Evolutionary conservation across 2,113 vertebrate genomes (phyloP).

Genomic region (Rana temporaria): DNA sequence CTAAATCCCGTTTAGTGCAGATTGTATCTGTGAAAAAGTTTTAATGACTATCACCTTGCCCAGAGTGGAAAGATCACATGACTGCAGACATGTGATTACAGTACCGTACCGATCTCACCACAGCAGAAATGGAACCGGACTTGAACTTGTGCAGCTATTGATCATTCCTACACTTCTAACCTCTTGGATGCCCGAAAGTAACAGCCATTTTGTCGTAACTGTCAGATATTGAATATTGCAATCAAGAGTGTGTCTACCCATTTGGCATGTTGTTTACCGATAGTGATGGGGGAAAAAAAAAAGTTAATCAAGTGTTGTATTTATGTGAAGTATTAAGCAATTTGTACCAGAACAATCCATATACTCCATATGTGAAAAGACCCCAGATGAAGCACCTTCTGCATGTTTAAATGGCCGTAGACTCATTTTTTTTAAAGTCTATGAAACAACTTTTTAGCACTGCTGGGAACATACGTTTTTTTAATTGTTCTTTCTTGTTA

Average conservation of each 20-base stretch:
- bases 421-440: constrained; percentile 75
- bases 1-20: constrained; percentile 73
- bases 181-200: constrained; percentile 58
- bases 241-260: constrained; percentile 60
- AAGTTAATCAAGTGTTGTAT: constrained; percentile 15
- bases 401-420: constrained; percentile 73
- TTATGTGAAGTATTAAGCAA: constrained; percentile 59
- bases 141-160: constrained; percentile 82
- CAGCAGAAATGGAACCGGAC: not conserved
- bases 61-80: constrained; percentile 3
- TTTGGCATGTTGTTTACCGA: constrained; percentile 61
- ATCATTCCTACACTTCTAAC: constrained; percentile 54
- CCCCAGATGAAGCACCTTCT: constrained; percentile 40
- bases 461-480: constrained; percentile 65
- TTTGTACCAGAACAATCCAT: constrained; percentile 51
- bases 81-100: not conserved
- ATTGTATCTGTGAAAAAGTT: constrained; percentile 77
- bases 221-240: constrained; percentile 61
- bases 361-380: constrained; percentile 2
- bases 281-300: constrained; percentile 19
- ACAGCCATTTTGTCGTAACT: constrained; percentile 62
- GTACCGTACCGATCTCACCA: not conserved
- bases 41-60: constrained; percentile 23
- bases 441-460: constrained; percentile 71
- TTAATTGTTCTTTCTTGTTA: constrained; percentile 37